Conservation (phyloP, 2,797 vertebrate species). For the Trichosurus vulpecula region DNA sequence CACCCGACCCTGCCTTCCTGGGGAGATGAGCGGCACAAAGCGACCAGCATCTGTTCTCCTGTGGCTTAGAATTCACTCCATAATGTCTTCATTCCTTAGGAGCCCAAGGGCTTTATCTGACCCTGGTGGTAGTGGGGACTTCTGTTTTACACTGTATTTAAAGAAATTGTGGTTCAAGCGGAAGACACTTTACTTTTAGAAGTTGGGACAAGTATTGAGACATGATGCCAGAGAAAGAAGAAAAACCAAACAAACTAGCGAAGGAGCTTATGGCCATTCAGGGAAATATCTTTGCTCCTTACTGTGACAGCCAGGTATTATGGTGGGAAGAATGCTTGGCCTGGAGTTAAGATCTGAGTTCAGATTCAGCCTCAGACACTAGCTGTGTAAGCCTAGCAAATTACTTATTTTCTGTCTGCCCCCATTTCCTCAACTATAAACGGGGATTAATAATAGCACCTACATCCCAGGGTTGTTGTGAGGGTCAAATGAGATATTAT, state of each 20-base stretch:
- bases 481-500: neutral
- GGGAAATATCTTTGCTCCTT: neutral
- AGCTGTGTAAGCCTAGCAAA: neutral
- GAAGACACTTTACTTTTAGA: neutral
- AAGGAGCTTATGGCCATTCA: neutral
- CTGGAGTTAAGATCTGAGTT: neutral
- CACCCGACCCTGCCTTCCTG: neutral
- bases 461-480: neutral
- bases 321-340: neutral
- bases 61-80: neutral
- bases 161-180: neutral
- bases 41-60: too few species aligned
- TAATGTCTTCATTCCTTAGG: neutral
- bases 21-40: neutral
- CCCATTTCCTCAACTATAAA: neutral
- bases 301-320: neutral
- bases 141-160: neutral
- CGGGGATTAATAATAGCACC: neutral
- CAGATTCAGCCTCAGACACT: neutral
- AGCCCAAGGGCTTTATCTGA: neutral
- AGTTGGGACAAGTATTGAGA: neutral
- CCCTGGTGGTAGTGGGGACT: neutral
- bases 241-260: neutral
- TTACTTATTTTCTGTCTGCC: neutral
- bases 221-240: neutral